Conservation (phyloP, 2,888 invertebrate genomes). For the Drosophila ochracea region DNA sequence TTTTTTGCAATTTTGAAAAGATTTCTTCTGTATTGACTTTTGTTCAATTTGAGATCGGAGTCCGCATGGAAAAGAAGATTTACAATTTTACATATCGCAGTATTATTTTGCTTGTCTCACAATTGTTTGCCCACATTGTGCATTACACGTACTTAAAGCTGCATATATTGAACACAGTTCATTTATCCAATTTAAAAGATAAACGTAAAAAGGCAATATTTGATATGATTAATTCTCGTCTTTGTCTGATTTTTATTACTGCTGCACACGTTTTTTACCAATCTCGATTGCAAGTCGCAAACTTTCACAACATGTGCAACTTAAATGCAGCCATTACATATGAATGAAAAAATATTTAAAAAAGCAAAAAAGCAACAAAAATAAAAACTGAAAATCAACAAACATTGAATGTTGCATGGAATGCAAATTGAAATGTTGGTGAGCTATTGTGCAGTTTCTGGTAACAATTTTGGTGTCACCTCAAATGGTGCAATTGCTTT, state of each 20-base stretch:
- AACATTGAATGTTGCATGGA: slow-evolving; percentile 15
- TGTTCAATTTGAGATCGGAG: background rate
- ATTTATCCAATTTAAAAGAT: background rate
- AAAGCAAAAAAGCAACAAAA: background rate
- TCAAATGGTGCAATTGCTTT: slow-evolving; percentile 30
- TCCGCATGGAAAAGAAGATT: background rate
- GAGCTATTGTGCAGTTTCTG: slow-evolving; percentile 16
- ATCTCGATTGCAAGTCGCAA: background rate
- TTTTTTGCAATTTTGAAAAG: background rate
- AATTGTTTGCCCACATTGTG: background rate
- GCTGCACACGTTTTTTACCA: background rate
- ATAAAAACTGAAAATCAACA: background rate
- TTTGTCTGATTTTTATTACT: background rate
- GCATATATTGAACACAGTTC: background rate
- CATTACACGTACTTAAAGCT: background rate
- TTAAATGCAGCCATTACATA: background rate
- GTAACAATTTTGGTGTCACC: slow-evolving; percentile 24
- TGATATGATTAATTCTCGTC: background rate
- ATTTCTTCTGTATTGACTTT: background rate
- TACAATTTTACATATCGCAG: background rate
- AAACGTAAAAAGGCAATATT: background rate
- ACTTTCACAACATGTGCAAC: background rate
- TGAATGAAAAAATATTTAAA: background rate
- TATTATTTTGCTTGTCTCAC: background rate
- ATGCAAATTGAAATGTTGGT: slow-evolving; percentile 27